Conservation (phyloP, 1,140 invertebrate genomes). For the Ephestia elutella region DNA sequence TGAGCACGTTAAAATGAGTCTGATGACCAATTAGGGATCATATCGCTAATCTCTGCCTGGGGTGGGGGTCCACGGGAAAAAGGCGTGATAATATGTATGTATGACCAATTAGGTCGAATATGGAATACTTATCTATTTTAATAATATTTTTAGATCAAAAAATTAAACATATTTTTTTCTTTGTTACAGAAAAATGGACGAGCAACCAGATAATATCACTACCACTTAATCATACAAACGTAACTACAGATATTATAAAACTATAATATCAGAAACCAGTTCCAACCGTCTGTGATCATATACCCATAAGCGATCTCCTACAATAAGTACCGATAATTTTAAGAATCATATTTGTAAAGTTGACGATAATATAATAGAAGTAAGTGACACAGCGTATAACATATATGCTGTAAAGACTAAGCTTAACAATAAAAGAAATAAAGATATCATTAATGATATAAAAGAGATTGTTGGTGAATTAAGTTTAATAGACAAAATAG, state of each 20-base stretch:
- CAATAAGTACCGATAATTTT: neutral
- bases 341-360: neutral
- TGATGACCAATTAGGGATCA: too few species aligned
- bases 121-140: too few species aligned
- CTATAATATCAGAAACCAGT: slow-evolving; percentile 15
- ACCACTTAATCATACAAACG: slow-evolving; percentile 13
- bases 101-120: too few species aligned
- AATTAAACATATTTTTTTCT: slow-evolving; percentile 10
- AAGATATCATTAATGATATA: neutral
- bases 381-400: neutral
- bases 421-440: slow-evolving; percentile 9
- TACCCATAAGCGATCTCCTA: neutral
- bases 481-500: neutral
- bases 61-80: too few species aligned
- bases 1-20: too few species aligned
- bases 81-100: too few species aligned
- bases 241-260: slow-evolving; percentile 7
- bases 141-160: too few species aligned
- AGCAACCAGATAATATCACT: slow-evolving; percentile 17
- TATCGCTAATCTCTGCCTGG: too few species aligned
- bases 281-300: slow-evolving; percentile 32
- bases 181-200: slow-evolving; percentile 61
- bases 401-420: neutral
- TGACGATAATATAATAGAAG: neutral
- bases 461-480: neutral